Conservation (phyloP, 2,113 vertebrate genomes). For the Macquaria ambigua region DNA sequence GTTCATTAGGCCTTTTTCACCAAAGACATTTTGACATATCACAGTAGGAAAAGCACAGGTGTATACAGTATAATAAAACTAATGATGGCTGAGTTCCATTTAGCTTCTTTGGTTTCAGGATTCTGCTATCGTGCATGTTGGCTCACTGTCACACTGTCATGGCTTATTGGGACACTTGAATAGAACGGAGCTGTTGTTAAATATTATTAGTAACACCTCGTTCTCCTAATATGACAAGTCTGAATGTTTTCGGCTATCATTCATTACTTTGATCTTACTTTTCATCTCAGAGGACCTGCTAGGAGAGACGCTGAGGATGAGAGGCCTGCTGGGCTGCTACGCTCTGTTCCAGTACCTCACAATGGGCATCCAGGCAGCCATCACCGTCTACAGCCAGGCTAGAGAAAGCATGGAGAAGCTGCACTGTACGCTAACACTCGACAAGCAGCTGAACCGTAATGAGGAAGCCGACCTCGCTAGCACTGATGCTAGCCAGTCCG, state of each 20-base stretch:
- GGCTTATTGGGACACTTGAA: neutral
- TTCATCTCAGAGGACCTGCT: conserved; percentile 27
- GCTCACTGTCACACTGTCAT: neutral
- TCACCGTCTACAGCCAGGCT: conserved; percentile 83
- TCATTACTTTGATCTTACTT: neutral
- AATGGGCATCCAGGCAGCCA: conserved; percentile 87
- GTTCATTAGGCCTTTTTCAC: neutral
- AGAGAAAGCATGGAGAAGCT: conserved; percentile 76
- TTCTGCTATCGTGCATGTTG: neutral
- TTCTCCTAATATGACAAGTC: neutral
- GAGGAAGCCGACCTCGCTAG: conserved; percentile 1
- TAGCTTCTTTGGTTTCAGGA: neutral
- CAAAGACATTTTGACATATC: neutral
- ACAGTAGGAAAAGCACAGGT: neutral
- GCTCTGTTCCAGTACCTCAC: conserved; percentile 97
- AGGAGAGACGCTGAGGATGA: conserved; percentile 68
- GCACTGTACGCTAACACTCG: conserved; percentile 22
- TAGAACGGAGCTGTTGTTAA: neutral
- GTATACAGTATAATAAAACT: neutral
- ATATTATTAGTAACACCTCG: neutral
- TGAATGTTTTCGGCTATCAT: neutral
- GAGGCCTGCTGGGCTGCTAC: conserved; percentile 87
- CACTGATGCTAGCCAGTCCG: conserved; percentile 4
- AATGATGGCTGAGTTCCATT: neutral
- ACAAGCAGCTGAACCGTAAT: neutral